phyloP scores from a whole-genome alignment of 2,113 vertebrate genomes.

The Mus pahari region DNA sequence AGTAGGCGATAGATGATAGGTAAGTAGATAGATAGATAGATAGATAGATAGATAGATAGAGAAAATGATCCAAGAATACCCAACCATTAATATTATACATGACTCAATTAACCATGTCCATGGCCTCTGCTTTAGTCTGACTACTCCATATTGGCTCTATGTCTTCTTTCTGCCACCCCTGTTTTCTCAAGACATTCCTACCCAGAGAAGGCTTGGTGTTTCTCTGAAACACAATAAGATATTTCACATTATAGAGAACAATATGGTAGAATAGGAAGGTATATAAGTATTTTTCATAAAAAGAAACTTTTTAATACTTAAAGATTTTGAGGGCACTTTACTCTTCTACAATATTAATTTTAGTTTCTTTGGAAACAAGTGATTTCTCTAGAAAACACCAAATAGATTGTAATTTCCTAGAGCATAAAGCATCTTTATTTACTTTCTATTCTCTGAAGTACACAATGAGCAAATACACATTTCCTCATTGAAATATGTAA shows the following conservation, averaged over 20 bases:
- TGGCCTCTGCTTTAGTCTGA: background rate
- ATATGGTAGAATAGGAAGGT: background rate
- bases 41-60: too few relatives aligned
- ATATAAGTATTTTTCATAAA: background rate
- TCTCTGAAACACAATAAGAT: background rate
- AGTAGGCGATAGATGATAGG: too few relatives aligned
- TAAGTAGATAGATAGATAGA: too few relatives aligned
- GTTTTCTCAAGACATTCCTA: background rate
- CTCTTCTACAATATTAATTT: background rate
- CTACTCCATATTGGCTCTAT: background rate
- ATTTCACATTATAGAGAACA: background rate
- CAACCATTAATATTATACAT: background rate
- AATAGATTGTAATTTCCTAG: background rate
- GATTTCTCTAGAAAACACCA: background rate
- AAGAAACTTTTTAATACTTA: background rate
- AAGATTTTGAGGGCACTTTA: background rate
- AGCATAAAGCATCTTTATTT: background rate
- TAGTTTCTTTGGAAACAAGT: background rate
- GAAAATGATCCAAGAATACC: background rate
- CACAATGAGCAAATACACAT: background rate
- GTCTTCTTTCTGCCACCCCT: background rate
- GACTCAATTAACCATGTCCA: background rate
- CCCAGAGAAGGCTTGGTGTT: background rate
- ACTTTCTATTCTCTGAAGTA: background rate
- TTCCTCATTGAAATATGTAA: background rate